A percentile compares a stretch with the other conserved stretches of the same genome.
Evolutionary conservation across 2,888 invertebrate species (phyloP).

Genomic region (Drosophila antonietae): DNA sequence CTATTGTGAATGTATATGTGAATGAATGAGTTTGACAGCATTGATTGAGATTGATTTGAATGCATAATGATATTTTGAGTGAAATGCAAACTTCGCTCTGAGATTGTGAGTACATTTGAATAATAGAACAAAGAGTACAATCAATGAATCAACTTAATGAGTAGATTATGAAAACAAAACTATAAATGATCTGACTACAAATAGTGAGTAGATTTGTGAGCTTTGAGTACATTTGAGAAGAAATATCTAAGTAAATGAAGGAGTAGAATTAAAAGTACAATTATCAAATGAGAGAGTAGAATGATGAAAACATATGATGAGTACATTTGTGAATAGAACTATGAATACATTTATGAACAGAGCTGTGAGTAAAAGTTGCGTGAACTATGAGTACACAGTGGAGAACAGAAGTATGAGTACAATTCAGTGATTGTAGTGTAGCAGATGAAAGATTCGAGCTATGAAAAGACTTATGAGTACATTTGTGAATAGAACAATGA

Average conservation of each 20-base stretch:
- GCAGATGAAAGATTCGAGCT: too few relatives aligned
- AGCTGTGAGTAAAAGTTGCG: not conserved
- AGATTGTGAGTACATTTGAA: not conserved
- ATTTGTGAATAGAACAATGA: not conserved
- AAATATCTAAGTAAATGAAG: not conserved
- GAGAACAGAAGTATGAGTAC: not conserved
- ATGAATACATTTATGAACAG: not conserved
- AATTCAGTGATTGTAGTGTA: not conserved
- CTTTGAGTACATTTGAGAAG: not conserved
- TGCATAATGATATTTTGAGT: not conserved
- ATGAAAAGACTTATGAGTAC: not conserved
- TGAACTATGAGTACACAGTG: not conserved
- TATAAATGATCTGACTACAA: not conserved
- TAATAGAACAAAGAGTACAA: not conserved
- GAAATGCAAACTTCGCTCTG: not conserved
- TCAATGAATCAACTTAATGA: not conserved
- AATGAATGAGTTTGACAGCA: conserved; percentile 5
- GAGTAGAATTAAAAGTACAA: not conserved
- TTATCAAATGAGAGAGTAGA: too few relatives aligned
- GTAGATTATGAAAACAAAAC: not conserved
- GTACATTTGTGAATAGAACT: not conserved
- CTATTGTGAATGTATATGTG: conserved; percentile 9
- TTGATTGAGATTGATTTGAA: conserved; percentile 9
- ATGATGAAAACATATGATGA: not conserved
- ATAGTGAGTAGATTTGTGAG: not conserved